phyloP scores from a whole-genome alignment of 2,888 invertebrate genomes.

The Melanostoma scalare region DNA sequence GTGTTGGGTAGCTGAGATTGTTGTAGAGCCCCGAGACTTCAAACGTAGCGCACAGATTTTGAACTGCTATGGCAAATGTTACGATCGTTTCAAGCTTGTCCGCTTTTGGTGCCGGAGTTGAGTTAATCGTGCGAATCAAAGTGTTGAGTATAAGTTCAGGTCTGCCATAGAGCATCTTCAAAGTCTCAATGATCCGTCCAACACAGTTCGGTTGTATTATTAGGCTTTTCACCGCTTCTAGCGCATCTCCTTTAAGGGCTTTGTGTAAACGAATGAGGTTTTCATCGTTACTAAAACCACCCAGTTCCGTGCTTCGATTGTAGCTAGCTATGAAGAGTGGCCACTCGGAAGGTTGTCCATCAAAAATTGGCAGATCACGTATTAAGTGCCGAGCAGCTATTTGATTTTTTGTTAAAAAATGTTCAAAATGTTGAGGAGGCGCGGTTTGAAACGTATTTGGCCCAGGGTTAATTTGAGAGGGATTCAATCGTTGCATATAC shows the following conservation, averaged over 20 bases:
- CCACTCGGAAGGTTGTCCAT: no score
- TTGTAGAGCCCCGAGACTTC: neutral
- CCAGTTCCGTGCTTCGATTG: no score
- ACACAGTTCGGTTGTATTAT: slow-evolving; percentile 11
- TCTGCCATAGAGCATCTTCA: neutral
- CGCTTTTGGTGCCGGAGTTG: neutral
- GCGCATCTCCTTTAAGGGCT: slow-evolving; percentile 12
- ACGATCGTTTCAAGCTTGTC: slow-evolving; percentile 1
- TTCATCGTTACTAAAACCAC: neutral
- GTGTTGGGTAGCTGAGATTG: slow-evolving; percentile 14
- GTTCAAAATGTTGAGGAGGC: no score
- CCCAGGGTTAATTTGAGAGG: no score
- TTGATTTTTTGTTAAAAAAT: no score
- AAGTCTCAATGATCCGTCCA: neutral
- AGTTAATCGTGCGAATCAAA: neutral
- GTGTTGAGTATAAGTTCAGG: neutral
- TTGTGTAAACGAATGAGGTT: slow-evolving; percentile 23
- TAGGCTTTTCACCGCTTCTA: neutral
- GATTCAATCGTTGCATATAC: no score
- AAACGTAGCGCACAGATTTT: slow-evolving; percentile 15
- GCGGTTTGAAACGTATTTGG: no score
- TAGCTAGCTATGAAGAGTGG: no score
- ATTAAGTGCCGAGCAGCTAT: no score
- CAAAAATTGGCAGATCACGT: no score
- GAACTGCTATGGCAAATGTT: slow-evolving; percentile 5